Base-by-base conservation (phyloP, 2,113 vertebrate species). In the Euleptes europaea region DNA sequence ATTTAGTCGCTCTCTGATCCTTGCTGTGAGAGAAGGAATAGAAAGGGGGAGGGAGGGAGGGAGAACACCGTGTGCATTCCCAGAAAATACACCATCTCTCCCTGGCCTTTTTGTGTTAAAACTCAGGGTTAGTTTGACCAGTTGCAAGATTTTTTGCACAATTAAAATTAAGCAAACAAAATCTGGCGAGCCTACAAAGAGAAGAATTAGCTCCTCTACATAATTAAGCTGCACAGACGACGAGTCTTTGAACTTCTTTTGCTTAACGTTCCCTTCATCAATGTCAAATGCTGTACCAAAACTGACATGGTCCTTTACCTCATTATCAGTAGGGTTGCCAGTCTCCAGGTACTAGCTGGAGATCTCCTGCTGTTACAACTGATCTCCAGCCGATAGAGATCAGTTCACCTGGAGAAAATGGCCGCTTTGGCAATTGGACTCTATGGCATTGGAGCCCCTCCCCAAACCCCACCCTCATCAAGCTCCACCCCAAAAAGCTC, bases 91-190 rank as follows among this genome's bases (percentile, higher is more conserved):
- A 57, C 66, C 7, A 28, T 40, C 26, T 77, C 65, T 69, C 19
- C 54, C n/a, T 9, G 60, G 54, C 13, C 76, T 72, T 71, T 63
- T 72, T 49, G 19, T 57, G 10, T 44, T 79, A 26, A 85, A 71
- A 78, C 21, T 38, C 35, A 5, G 65, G 66, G 83, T 71, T 76
- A 85, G 17, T 72, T 44, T 85, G 76, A 78, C 38, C 67, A 33
- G 26, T 19, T 63, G 38, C 76, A 76, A 85, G 66, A 11, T 60
- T 44, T 71, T 57, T 44, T n/a, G 66, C 4, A 85, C 76, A 57
- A 79, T 79, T 71, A 85, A 19, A 79, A 72, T 71, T 28, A 38
- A 79, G 63, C 76, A 78, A 82, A 82, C 33, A 57, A 28, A 72
- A 54, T 57, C 47, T 40, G 38, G 51, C 14, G 44, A 60, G 51